These are phyloP conservation scores for Grus americana DNA, from an alignment of 2,113 vertebrate species.

Conservation along the genomic window DNA sequence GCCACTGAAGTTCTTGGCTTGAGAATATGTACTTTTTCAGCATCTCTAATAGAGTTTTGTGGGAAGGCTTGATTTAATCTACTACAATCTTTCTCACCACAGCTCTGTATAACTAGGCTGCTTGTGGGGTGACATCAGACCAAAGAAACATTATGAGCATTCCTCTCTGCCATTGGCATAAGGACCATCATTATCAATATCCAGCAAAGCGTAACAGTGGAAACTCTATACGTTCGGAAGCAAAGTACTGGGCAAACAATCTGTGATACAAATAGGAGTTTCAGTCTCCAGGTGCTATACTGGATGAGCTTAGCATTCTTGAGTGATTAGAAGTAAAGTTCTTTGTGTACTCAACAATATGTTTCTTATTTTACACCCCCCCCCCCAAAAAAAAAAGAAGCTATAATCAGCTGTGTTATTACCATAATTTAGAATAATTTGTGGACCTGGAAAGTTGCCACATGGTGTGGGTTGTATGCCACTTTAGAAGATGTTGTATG, in stretches of 20 bases:
- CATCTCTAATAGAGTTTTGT: neutral
- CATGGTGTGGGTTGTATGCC: neutral
- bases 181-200: neutral
- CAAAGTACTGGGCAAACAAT: neutral
- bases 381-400: too few relatives aligned
- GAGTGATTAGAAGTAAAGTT: neutral
- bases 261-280: neutral
- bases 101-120: neutral
- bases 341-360: neutral
- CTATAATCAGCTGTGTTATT: neutral
- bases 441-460: neutral
- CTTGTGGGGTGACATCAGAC: conserved; percentile 7
- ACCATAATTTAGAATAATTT: neutral
- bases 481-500: neutral
- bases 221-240: neutral
- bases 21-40: neutral
- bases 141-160: neutral
- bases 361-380: neutral
- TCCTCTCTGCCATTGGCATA: neutral
- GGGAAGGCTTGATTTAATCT: neutral
- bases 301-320: neutral
- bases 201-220: neutral
- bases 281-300: neutral
- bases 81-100: neutral
- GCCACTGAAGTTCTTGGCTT: neutral